Evolutionary conservation across 2,113 vertebrate species (phyloP).

Genomic region (Thymallus thymallus): DNA sequence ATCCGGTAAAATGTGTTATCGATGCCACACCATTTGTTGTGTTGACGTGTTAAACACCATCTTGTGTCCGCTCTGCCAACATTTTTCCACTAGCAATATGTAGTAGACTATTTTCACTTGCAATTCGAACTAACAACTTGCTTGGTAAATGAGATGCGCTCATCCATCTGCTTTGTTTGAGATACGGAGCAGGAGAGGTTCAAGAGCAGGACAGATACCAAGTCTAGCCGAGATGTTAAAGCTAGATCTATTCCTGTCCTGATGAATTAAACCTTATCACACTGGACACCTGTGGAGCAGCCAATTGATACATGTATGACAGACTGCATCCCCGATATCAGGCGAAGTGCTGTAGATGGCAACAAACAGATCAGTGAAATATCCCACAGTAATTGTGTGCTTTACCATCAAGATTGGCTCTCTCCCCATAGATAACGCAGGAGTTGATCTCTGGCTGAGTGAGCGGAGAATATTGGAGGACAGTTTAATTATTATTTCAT

Average conservation of each 20-base stretch:
- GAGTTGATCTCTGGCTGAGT: slow-evolving; percentile 33
- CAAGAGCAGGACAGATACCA: no score
- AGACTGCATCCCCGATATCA: not conserved
- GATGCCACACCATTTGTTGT: no score
- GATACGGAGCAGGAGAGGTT: no score
- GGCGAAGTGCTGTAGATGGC: slow-evolving; percentile 10
- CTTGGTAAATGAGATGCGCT: no score
- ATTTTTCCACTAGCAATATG: no score
- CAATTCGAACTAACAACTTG: no score
- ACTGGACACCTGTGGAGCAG: not conserved
- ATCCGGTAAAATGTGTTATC: no score
- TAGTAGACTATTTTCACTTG: no score
- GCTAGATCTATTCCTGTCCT: not conserved
- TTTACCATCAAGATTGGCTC: slow-evolving; percentile 38
- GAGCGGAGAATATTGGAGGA: slow-evolving; percentile 13
- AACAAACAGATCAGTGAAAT: slow-evolving; percentile 38
- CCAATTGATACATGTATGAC: not conserved
- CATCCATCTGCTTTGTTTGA: no score
- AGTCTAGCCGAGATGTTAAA: not conserved
- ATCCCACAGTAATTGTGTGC: slow-evolving; percentile 24
- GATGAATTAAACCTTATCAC: not conserved
- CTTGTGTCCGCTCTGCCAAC: no score
- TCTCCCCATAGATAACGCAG: slow-evolving; percentile 21
- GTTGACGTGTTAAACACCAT: no score
- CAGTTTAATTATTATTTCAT: not conserved